These are phyloP conservation scores for Magallana gigas DNA, from an alignment of 1,140 invertebrate genomes.

Conservation along the genomic window DNA sequence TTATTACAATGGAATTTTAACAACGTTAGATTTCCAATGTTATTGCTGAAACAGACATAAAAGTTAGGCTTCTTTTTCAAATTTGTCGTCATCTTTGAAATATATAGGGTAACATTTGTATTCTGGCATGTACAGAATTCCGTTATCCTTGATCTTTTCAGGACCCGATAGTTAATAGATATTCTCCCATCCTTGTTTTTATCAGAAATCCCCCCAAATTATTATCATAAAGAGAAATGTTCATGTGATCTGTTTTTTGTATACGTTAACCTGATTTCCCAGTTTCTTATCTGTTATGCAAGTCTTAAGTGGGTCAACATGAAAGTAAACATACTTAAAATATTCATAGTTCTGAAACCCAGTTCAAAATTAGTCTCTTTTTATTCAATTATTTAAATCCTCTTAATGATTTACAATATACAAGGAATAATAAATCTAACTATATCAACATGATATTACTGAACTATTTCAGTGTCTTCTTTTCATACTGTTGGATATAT, in stretches of 20 bases:
- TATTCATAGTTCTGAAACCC: too few relatives aligned
- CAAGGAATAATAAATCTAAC: too few relatives aligned
- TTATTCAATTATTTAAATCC: too few relatives aligned
- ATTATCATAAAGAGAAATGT: neutral
- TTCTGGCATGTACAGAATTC: too few relatives aligned
- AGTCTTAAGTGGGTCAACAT: neutral
- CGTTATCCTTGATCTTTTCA: too few relatives aligned
- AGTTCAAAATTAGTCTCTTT: too few relatives aligned
- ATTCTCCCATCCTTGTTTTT: neutral
- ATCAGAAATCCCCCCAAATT: neutral
- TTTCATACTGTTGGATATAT: too few relatives aligned
- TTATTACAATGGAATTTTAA: neutral
- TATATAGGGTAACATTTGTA: neutral
- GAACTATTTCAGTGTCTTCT: too few relatives aligned
- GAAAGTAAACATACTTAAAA: too few relatives aligned
- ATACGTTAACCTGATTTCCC: neutral
- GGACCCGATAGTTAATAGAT: neutral
- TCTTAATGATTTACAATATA: too few relatives aligned
- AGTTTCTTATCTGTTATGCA: neutral
- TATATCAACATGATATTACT: too few relatives aligned
- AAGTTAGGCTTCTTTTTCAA: neutral
- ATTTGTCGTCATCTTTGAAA: neutral
- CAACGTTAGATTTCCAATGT: neutral
- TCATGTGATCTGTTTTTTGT: neutral
- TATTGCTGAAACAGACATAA: neutral